phyloP scores from a whole-genome alignment of 2,888 invertebrate genomes.

The Celastrina argiolus region DNA sequence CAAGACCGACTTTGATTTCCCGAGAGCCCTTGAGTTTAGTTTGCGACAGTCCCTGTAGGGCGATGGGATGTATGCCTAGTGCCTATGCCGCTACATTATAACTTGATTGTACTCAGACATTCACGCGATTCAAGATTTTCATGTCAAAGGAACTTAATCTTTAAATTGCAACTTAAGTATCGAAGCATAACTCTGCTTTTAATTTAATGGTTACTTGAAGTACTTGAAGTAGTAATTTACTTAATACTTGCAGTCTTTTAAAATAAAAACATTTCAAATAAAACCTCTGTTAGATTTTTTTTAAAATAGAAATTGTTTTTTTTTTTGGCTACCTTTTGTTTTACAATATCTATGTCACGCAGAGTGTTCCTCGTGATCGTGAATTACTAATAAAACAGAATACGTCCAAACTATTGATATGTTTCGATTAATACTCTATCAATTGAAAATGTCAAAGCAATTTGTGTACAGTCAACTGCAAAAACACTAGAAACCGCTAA shows the following conservation, averaged over 20 bases:
- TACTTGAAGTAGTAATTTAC: no score
- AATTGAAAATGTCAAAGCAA: conserved; percentile 9
- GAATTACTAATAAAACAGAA: not conserved
- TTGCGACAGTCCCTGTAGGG: conserved; percentile 14
- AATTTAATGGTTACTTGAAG: no score
- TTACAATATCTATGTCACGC: not conserved
- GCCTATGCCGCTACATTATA: not conserved
- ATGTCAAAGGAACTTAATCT: no score
- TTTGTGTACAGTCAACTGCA: conserved; percentile 1
- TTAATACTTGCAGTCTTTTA: no score
- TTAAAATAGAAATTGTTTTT: no score
- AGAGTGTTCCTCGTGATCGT: not conserved
- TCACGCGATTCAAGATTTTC: not conserved
- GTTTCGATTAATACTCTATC: not conserved
- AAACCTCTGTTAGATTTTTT: no score
- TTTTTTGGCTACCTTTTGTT: not conserved
- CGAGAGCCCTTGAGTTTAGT: conserved; percentile 27
- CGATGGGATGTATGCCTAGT: not conserved
- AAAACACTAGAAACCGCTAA: no score
- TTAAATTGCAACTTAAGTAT: no score
- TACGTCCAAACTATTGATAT: not conserved
- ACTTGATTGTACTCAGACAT: not conserved
- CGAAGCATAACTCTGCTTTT: no score
- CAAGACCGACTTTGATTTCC: conserved; percentile 38
- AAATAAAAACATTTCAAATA: no score